Base-by-base conservation (phyloP, 2,797 vertebrate genomes). In the Enteromius treurensis region DNA sequence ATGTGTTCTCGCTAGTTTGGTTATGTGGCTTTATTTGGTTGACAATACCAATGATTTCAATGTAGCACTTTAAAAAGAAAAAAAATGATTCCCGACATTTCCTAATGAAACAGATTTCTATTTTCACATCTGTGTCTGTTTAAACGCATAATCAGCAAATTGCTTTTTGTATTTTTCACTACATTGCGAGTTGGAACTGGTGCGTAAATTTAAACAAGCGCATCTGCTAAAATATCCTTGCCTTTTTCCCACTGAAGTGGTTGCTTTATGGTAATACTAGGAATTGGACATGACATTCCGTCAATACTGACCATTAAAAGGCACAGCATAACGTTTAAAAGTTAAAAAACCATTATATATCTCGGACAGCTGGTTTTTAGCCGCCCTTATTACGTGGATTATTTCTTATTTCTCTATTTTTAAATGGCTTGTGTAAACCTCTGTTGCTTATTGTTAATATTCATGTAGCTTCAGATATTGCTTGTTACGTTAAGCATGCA, bases 61-160 rank as follows among this genome's bases (percentile, higher is more conserved):
- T 90, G 91, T 91, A 92, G 90, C 88, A 88, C 75, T 88, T 89
- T 87, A 84, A 64, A 58, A 77, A 21, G 15, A 26, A 40, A 81
- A 75, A 23, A n/a, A 47, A 60, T n/a, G 26, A 53, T 49, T 40
- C 70, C 34, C 2, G 29, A 51, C 42, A 49, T 60, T 47, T 77
- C 55, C 9, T 29, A 29, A 64, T 11, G 76, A 26, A 64, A 64
- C 40, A 21, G 40, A 65, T 78, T 29, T 32, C 58, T 64, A 47
- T 78, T 47, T 64, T 78, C 51, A 76, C 51, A 15, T 76, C 51
- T 40, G 51, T 32, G 32, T 77, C 60, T n/a, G 45, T 78, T 47
- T 51, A 14, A 14, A n/a, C 51, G 60, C 15, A 69, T 67, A 34
- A 58, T 74, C 53, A 62, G 79, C 10, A 23, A 37, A 70, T 11